A percentile compares a stretch with the other conserved stretches of the same genome.
Evolutionary conservation across 2,888 invertebrate species (phyloP).

Genomic region (Spatulosminthurus flaviceps): DNA sequence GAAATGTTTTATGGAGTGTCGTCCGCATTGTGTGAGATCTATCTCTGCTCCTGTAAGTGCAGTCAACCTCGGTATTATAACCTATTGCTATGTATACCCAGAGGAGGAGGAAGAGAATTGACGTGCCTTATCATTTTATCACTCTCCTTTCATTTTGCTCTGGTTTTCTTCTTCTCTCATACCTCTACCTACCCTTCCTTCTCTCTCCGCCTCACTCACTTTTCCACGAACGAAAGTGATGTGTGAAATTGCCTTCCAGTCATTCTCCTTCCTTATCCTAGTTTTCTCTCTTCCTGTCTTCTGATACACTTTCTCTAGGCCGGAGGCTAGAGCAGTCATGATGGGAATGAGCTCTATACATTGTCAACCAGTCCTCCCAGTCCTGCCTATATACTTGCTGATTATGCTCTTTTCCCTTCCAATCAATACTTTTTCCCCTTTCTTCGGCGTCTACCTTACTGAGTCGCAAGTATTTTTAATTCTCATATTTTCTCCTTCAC

Average conservation of each 20-base stretch:
- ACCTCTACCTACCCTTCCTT: neutral
- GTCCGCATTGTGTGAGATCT: neutral
- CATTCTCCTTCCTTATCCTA: slow-evolving; percentile 24
- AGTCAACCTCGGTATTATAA: neutral
- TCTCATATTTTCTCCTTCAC: no score
- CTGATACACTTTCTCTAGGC: neutral
- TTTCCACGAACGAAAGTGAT: slow-evolving; percentile 14
- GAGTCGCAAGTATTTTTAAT: no score
- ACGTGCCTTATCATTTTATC: slow-evolving; percentile 46
- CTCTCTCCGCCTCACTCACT: slow-evolving; percentile 2
- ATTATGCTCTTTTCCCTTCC: no score
- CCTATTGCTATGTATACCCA: neutral
- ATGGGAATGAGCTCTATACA: neutral
- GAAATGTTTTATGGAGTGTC: neutral
- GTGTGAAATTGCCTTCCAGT: slow-evolving; percentile 36
- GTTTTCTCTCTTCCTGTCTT: slow-evolving; percentile 27
- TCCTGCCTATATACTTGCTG: no score
- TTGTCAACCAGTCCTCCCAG: neutral
- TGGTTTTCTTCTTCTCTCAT: slow-evolving; percentile 11
- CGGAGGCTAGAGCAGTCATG: neutral
- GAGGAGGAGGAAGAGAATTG: slow-evolving; percentile 28
- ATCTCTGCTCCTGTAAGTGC: neutral
- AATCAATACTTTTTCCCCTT: no score
- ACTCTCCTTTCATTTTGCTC: slow-evolving; percentile 37
- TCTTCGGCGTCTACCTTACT: no score